A percentile compares a stretch with the other conserved stretches of the same genome.
phyloP scores from a whole-genome alignment of 1,140 invertebrate species.

The Arctopsyche grandis region DNA sequence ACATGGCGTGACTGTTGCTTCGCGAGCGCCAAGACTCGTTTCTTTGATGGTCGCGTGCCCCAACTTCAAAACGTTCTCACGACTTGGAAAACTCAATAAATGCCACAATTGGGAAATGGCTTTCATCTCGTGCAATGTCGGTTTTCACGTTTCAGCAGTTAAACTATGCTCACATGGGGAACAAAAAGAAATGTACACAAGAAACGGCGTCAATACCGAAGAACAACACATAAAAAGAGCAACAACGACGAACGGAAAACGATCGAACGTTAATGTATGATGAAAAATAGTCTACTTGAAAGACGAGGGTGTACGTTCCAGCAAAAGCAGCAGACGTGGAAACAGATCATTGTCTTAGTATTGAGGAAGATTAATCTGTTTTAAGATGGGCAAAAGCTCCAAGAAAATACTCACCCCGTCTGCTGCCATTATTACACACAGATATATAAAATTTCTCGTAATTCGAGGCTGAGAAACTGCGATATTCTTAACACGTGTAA shows the following conservation, averaged over 20 bases:
- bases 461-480: background rate
- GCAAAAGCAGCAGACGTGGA: slow-evolving; percentile 15
- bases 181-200: background rate
- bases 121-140: slow-evolving; percentile 1
- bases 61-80: background rate
- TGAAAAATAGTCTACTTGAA: slow-evolving; percentile 14
- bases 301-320: background rate
- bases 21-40: too few relatives aligned
- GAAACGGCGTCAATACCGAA: background rate
- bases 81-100: background rate
- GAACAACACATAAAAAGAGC: background rate
- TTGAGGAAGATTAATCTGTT: slow-evolving; percentile 32
- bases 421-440: background rate
- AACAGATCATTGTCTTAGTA: slow-evolving; percentile 24
- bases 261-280: slow-evolving; percentile 20
- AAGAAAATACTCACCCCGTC: background rate
- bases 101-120: background rate
- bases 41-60: background rate
- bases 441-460: background rate
- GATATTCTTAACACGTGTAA: slow-evolving; percentile 47
- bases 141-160: background rate
- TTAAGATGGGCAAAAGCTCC: slow-evolving; percentile 4
- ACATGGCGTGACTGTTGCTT: background rate
- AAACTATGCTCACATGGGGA: background rate
- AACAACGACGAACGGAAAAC: background rate